Percentiles rank a stretch among this genome's conserved stretches.
phyloP scores from a whole-genome alignment of 2,797 vertebrate genomes.

The Tolypeutes matacus region DNA sequence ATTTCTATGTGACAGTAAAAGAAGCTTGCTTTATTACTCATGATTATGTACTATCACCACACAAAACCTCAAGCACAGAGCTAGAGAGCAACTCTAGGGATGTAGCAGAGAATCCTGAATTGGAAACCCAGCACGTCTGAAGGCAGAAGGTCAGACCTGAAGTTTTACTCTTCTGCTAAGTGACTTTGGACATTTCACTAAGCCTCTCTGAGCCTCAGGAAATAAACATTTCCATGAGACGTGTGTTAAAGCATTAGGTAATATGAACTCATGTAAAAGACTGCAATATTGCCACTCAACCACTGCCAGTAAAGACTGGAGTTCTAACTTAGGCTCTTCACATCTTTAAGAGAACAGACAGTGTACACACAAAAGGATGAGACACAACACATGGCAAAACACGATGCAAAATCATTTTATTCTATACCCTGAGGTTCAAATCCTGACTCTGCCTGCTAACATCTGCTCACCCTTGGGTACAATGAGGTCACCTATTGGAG shows the following conservation, averaged over 20 bases:
- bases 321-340: not conserved
- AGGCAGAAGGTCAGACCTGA: not conserved
- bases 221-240: not conserved
- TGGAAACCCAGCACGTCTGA: not conserved
- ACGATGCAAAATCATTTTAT: not conserved
- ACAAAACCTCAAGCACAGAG: slow-evolving; percentile 10
- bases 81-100: not conserved
- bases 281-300: not conserved
- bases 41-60: slow-evolving; percentile 1
- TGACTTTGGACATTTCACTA: not conserved
- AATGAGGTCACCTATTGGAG: not conserved
- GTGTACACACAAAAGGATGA: not conserved
- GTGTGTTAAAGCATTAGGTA: not conserved
- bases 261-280: not conserved
- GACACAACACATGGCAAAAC: not conserved
- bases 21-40: slow-evolving; percentile 42
- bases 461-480: not conserved
- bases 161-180: not conserved
- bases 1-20: slow-evolving; percentile 60
- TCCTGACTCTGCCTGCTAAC: not conserved
- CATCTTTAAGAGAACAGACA: not conserved
- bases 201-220: not conserved
- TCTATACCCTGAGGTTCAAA: not conserved
- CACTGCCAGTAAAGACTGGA: not conserved
- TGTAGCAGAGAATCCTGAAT: not conserved